phyloP scores from a whole-genome alignment of 1,140 invertebrate genomes.

The Ruditapes philippinarum region DNA sequence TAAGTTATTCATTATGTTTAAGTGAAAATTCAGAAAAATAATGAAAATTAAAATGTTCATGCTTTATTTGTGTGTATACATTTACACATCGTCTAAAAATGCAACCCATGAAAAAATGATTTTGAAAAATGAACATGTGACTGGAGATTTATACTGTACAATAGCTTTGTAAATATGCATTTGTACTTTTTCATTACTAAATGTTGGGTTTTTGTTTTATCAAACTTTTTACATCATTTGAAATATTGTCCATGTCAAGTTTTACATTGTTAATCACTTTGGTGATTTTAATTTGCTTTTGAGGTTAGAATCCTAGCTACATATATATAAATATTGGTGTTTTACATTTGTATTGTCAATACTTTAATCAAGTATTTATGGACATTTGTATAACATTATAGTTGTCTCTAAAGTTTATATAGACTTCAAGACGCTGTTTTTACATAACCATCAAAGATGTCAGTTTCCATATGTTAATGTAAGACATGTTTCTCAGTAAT shows the following conservation, averaged over 20 bases:
- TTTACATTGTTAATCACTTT: neutral
- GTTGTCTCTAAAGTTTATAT: neutral
- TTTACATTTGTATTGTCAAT: neutral
- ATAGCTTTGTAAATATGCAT: constrained; percentile 14
- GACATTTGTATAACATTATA: neutral
- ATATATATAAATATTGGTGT: neutral
- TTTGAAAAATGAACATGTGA: too few relatives aligned
- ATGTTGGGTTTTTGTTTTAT: neutral
- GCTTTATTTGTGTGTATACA: too few relatives aligned
- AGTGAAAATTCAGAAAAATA: too few relatives aligned
- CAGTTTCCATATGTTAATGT: neutral
- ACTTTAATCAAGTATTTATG: neutral
- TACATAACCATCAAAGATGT: neutral
- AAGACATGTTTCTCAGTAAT: neutral
- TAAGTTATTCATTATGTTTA: too few relatives aligned
- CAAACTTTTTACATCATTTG: too few relatives aligned
- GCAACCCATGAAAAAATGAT: too few relatives aligned
- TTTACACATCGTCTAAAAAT: too few relatives aligned
- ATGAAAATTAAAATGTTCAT: too few relatives aligned
- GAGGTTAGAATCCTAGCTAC: neutral
- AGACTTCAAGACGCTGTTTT: neutral
- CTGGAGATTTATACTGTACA: too few relatives aligned
- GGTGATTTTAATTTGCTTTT: neutral
- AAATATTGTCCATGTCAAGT: too few relatives aligned
- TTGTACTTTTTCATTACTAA: neutral